Evolutionary conservation across 2,888 invertebrate species (phyloP).

Genomic region (Linhomoeus sp.): DNA sequence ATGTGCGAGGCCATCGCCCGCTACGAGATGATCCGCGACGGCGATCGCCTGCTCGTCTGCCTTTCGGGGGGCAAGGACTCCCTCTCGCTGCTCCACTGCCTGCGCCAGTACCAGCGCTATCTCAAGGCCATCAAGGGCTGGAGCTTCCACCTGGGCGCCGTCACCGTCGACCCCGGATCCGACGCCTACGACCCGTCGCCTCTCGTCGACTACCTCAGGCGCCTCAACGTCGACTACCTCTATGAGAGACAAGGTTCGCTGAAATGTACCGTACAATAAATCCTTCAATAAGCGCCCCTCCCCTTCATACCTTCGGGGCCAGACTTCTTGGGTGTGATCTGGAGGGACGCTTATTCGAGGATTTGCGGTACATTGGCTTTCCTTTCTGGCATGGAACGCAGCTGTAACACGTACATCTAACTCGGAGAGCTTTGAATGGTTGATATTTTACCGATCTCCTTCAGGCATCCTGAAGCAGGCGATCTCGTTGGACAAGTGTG

Average conservation of each 20-base stretch:
- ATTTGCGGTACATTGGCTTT: no score
- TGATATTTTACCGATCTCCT: no score
- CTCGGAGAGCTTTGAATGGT: no score
- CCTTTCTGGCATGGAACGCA: no score
- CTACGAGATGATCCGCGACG: slow-evolving; percentile 57
- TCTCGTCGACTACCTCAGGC: slow-evolving; percentile 52
- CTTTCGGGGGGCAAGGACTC: slow-evolving; percentile 65
- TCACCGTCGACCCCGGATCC: slow-evolving; percentile 52
- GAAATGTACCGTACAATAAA: not conserved
- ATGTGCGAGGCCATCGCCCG: slow-evolving; percentile 51
- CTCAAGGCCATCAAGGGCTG: no score
- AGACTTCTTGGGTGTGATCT: no score
- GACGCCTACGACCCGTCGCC: slow-evolving; percentile 41
- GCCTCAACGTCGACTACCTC: slow-evolving; percentile 51
- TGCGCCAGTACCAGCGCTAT: slow-evolving; percentile 54
- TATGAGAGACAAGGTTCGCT: slow-evolving; percentile 46
- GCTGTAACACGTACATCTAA: no score
- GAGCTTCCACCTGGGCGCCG: slow-evolving; percentile 36
- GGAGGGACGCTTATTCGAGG: no score
- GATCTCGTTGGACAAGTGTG: slow-evolving; percentile 30
- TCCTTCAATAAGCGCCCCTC: no score
- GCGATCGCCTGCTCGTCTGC: slow-evolving; percentile 61
- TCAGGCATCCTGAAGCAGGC: slow-evolving; percentile 39
- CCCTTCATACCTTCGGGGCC: no score
- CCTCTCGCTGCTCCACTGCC: slow-evolving; percentile 56